Percentiles rank a stretch among this genome's conserved stretches.
phyloP scores from a whole-genome alignment of 2,888 invertebrate genomes.

The Phragmatobia fuliginosa region DNA sequence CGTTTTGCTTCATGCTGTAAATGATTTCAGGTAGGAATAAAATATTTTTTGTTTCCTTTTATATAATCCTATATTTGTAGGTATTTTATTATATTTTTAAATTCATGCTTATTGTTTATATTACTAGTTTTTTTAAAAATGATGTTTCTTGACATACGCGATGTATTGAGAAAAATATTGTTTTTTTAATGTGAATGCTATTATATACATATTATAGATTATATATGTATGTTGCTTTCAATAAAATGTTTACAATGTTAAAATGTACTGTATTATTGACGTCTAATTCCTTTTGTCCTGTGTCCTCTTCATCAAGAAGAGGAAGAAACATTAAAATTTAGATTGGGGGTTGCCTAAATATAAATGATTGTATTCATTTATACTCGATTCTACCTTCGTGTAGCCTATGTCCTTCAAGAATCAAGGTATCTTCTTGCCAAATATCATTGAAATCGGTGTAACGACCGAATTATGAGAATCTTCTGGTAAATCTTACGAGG shows the following conservation, averaged over 20 bases:
- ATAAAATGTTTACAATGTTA: constrained; percentile 49
- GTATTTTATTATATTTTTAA: neutral
- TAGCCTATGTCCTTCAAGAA: too few species aligned
- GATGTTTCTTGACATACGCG: constrained; percentile 35
- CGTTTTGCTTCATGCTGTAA: too few species aligned
- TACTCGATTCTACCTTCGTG: too few species aligned
- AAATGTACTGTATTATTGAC: constrained; percentile 20
- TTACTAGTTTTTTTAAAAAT: constrained; percentile 20
- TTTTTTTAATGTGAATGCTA: constrained; percentile 38
- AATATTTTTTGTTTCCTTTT: neutral
- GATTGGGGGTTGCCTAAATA: too few species aligned
- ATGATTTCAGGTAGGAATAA: neutral
- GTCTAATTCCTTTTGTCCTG: too few species aligned
- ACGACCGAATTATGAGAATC: neutral
- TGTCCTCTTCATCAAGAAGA: neutral
- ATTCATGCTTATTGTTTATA: neutral
- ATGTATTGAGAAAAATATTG: constrained; percentile 41
- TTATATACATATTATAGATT: too few species aligned
- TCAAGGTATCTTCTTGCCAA: too few species aligned
- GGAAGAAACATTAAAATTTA: too few species aligned
- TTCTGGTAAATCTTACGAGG: neutral
- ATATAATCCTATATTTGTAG: neutral
- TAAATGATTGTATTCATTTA: too few species aligned
- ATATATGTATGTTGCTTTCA: constrained; percentile 48
- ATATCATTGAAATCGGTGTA: too few species aligned